Evolutionary conservation across 2,113 vertebrate genomes (phyloP).

Genomic region (Lasiurus cinereus): DNA sequence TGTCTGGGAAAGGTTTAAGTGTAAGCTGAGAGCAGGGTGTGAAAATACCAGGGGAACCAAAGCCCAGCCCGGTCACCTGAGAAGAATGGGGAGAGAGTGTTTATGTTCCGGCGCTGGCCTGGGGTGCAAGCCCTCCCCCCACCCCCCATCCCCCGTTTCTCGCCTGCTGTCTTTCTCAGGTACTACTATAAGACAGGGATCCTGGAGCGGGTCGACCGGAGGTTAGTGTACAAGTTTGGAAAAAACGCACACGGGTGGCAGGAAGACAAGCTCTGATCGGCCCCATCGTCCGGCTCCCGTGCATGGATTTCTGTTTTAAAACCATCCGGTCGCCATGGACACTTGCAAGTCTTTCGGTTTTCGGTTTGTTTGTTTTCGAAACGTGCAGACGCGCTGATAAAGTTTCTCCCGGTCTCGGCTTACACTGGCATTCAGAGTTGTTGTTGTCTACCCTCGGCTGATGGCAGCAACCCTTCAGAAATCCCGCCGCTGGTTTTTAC

Average conservation of each 20-base stretch:
- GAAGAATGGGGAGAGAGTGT: not conserved
- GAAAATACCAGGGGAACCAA: constrained; percentile 44
- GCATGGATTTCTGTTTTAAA: constrained; percentile 49
- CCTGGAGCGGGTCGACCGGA: constrained; percentile 86
- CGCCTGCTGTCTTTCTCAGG: constrained; percentile 75
- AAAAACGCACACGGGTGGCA: constrained; percentile 87
- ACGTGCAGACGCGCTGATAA: constrained; percentile 42
- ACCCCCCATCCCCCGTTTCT: not conserved
- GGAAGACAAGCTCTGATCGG: constrained; percentile 80
- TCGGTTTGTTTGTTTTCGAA: constrained; percentile 39
- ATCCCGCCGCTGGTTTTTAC: not conserved
- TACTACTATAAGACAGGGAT: constrained; percentile 89
- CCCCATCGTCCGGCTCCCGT: not conserved
- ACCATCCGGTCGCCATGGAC: constrained; percentile 62
- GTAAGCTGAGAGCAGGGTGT: constrained; percentile 68
- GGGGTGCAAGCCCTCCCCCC: not conserved
- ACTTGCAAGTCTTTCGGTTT: constrained; percentile 47
- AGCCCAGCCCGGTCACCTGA: constrained; percentile 11
- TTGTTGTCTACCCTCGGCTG: constrained; percentile 27
- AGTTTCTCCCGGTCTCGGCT: constrained; percentile 65
- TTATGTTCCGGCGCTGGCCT: not conserved
- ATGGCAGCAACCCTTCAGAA: constrained; percentile 19
- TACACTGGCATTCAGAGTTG: constrained; percentile 41
- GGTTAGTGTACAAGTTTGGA: constrained; percentile 88
- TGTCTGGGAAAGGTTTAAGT: constrained; percentile 74